Base-by-base conservation (phyloP, 2,888 invertebrate species). In the Lochmaea capreae region DNA sequence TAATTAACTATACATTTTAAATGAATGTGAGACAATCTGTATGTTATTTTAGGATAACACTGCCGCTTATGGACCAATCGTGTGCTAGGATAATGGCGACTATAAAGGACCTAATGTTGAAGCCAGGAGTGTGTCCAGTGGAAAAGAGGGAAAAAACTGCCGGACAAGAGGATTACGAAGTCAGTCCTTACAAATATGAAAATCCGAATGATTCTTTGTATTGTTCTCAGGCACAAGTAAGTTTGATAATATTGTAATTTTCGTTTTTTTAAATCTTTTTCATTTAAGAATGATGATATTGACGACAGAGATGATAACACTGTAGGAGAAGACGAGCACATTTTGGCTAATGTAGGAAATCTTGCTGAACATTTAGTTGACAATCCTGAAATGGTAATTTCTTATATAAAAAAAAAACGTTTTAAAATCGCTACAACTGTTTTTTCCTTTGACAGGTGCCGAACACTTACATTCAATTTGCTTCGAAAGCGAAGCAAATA, bases 401-500 rank as follows among this genome's bases (percentile, higher is more conserved):
- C 46, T 14, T 26, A 68, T n/a, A 10, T n/a, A 12, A 59, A 33
- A 46, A 26, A 2, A n/a, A 16, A 2, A 33, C 18, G 4, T 54
- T 33, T 26, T 42, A 11, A 42, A 42, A n/a, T 18, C 49, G 65
- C 69, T 18, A 8, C 6, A 8, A 73, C 77, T 76, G 67, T 43
- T 12, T 11, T 54, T 72, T 70, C 5, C 65, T 71, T 42, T 79
- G 82, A 61, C 83, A 93, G 93, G 90, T 93, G 6, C 90, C 91
- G 4, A 93, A 93, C 87, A 91, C 93, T 63, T 90, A 92, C 81
- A 93, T 97, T 75, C 91, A 92, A 0, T 96, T 95, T 85, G 94
- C 96, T 6, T 92, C 93, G 87, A 90, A 93, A 71, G 95, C 97
- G 6, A 97, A 97, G 84, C 94, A 93, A 73, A 91, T 97, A 58